Percentiles rank a stretch among this genome's conserved stretches.
Conservation (phyloP, 1,140 invertebrate species). For the Pentalonia nigronervosa region DNA sequence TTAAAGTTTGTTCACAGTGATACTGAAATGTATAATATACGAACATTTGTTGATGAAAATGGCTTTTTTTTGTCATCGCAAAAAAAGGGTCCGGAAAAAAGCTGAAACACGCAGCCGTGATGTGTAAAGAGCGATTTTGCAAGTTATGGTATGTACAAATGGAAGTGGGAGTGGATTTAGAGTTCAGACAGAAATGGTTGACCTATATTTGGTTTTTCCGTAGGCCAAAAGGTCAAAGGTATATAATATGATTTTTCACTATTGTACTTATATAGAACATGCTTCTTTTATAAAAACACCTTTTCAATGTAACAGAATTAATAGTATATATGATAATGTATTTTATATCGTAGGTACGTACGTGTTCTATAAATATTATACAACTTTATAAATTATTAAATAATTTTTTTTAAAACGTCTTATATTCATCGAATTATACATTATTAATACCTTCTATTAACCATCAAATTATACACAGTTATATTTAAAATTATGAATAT, state of each 20-base stretch:
- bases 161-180: neutral
- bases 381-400: neutral
- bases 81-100: neutral
- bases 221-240: constrained; percentile 30
- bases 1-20: neutral
- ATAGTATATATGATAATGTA: neutral
- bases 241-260: constrained; percentile 53
- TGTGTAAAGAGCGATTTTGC: neutral
- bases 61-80: neutral
- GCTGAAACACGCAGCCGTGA: neutral
- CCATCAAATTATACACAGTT: neutral
- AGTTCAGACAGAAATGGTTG: constrained; percentile 23
- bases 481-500: neutral
- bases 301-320: neutral
- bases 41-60: neutral
- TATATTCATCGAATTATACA: neutral
- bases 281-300: neutral
- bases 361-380: neutral
- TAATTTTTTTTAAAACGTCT: neutral
- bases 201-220: constrained; percentile 24
- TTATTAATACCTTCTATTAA: neutral
- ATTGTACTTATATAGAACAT: neutral
- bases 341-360: neutral
- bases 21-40: neutral
- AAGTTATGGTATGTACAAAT: constrained; percentile 2